phyloP scores from a whole-genome alignment of 2,888 invertebrate genomes.

The Trichopria drosophilae region DNA sequence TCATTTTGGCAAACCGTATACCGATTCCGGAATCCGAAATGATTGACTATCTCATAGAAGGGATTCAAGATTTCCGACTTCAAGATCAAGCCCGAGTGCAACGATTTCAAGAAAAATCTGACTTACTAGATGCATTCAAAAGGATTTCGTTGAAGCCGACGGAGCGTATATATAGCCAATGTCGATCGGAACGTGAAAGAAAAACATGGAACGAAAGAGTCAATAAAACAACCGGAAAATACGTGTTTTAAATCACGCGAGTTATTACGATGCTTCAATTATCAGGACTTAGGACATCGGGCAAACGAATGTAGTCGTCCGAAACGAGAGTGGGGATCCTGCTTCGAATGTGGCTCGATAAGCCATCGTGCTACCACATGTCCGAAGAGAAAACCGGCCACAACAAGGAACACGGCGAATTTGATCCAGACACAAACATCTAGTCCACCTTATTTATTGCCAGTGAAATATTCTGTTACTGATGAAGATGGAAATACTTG shows the following conservation, averaged over 20 bases:
- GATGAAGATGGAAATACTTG: background rate
- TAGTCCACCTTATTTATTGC: background rate
- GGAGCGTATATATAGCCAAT: slow-evolving; percentile 18
- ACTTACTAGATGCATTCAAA: slow-evolving; percentile 11
- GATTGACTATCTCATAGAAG: slow-evolving; percentile 32
- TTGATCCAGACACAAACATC: background rate
- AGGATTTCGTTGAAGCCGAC: background rate
- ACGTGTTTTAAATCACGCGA: background rate
- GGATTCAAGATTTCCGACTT: slow-evolving; percentile 26
- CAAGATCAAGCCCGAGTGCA: slow-evolving; percentile 28
- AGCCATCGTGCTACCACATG: slow-evolving; percentile 10
- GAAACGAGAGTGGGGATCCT: slow-evolving; percentile 7
- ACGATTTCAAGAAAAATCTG: slow-evolving; percentile 15
- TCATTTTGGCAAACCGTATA: slow-evolving; percentile 32
- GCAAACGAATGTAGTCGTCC: slow-evolving; percentile 7
- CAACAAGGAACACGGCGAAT: no score
- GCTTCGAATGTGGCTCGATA: slow-evolving; percentile 14
- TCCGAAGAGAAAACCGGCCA: background rate
- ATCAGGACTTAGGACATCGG: background rate
- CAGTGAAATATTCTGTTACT: background rate
- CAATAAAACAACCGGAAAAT: no score
- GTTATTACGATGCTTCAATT: background rate
- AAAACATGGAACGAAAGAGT: background rate
- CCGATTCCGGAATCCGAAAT: slow-evolving; percentile 28
- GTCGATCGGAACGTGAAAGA: slow-evolving; percentile 7